Evolutionary conservation across 2,113 vertebrate genomes (phyloP), one percentile per base, ranked within the genome.

Genomic region (Suricata suricatta): DNA sequence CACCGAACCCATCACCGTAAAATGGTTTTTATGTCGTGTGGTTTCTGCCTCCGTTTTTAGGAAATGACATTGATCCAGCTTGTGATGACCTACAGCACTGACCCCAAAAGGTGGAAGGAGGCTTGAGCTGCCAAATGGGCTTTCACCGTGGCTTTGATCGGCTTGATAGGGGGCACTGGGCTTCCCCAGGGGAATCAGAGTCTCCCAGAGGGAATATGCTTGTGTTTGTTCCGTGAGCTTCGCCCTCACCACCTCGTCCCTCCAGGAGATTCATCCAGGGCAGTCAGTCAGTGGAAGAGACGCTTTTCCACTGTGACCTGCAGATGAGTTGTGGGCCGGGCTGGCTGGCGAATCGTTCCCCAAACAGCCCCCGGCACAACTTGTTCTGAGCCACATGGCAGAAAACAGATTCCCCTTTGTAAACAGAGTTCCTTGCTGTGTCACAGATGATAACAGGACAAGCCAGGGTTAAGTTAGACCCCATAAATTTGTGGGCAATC

Each of bases 361-460:
- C 66, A 44, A 0, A 23, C 29, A 38, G 77, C 87, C 87, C 74
- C 84, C 31, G 50, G 96, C 83, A 93, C 93, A 85, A 41, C 41
- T 35, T 77, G 90, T 96, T 96, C 63, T 68, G 64, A 88, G 84
- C 84, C 87, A 47, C 83, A 47, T 25, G 89, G 79, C 87, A 79
- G 91, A 88, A 95, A 64, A 66, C 76, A 95, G 80, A 77, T 44
- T 80, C 19, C 23, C 4, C 47, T 44, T 44, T 95, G 94, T 96
- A 83, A 93, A 95, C 92, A 57, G 5, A 92, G 66, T 92, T 88
- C 50, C 93, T 77, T 35, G 21, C 79, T 63, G 69, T 91, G 57
- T 84, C 90, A 68, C 69, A 88, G 83, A 87, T 72, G 16, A 80
- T 50, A 41, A 41, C 3, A 33, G 89, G 92, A 81, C 72, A 68